Evolutionary conservation across 2,113 vertebrate species (phyloP).

Genomic region (Trogon melanurus): DNA sequence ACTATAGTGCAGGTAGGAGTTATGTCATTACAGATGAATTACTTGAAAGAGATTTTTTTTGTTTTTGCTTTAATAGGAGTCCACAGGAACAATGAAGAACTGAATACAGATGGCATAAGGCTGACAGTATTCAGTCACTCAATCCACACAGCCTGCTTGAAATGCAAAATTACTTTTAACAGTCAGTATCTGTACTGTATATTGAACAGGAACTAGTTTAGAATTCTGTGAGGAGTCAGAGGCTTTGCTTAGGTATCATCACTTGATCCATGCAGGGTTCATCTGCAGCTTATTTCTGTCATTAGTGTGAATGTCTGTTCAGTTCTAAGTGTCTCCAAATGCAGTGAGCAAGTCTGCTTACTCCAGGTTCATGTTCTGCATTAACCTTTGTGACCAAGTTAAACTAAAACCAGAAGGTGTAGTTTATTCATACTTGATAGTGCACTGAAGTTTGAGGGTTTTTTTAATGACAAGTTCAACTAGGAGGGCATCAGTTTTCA

Average conservation of each 20-base stretch:
- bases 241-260: not conserved
- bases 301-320: not conserved
- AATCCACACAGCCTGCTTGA: not conserved
- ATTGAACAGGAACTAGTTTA: not conserved
- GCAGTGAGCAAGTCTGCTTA: not conserved
- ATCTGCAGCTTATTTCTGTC: not conserved
- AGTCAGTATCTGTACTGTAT: not conserved
- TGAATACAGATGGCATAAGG: not conserved
- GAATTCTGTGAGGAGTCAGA: not conserved
- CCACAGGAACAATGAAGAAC: not conserved
- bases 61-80: not conserved
- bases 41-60: not conserved
- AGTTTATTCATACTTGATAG: not conserved
- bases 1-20: not conserved
- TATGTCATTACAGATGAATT: not conserved
- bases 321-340: not conserved
- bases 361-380: not conserved
- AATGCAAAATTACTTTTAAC: not conserved
- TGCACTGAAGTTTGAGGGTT: not conserved
- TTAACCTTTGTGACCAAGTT: not conserved
- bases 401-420: not conserved
- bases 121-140: not conserved
- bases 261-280: not conserved
- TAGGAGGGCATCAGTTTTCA: not conserved
- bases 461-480: not conserved